A percentile compares a stretch with the other conserved stretches of the same genome.
Conservation (phyloP, 2,113 vertebrate genomes). For the Oriolus oriolus region DNA sequence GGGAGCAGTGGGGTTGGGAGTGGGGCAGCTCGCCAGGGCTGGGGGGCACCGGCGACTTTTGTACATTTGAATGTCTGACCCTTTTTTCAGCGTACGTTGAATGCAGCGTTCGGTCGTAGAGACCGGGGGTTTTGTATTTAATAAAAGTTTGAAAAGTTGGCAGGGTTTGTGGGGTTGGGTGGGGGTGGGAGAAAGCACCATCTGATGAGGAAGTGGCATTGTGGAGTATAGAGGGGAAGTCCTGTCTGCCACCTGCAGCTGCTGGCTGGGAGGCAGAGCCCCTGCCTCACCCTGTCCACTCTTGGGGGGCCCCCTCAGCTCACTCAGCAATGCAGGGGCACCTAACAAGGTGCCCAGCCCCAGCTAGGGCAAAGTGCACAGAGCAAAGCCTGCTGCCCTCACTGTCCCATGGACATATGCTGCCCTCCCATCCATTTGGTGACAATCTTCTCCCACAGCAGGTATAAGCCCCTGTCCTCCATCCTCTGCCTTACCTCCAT, state of each 20-base stretch:
- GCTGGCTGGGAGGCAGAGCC: not conserved
- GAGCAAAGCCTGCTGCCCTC: not conserved
- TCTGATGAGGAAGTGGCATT: not conserved
- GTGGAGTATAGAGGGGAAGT: not conserved
- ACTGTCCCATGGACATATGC: not conserved
- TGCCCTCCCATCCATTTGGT: not conserved
- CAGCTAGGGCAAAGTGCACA: not conserved
- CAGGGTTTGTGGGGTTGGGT: not conserved
- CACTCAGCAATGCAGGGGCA: not conserved
- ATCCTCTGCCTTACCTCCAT: not conserved
- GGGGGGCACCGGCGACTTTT: slow-evolving; percentile 43
- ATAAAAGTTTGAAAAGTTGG: slow-evolving; percentile 66
- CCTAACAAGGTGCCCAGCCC: not conserved
- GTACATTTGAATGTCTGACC: slow-evolving; percentile 72
- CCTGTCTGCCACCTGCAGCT: not conserved
- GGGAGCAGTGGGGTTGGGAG: not conserved
- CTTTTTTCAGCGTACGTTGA: slow-evolving; percentile 68
- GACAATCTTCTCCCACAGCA: not conserved
- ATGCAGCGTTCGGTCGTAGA: slow-evolving; percentile 53
- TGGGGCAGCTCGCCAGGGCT: not conserved
- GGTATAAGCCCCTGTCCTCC: not conserved
- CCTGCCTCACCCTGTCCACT: not conserved
- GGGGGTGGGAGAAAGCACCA: not conserved
- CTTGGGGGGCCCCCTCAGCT: not conserved
- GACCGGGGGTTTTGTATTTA: slow-evolving; percentile 70